Evolutionary conservation across 2,113 vertebrate genomes (phyloP).

Genomic region (Pteruthius melanotis): DNA sequence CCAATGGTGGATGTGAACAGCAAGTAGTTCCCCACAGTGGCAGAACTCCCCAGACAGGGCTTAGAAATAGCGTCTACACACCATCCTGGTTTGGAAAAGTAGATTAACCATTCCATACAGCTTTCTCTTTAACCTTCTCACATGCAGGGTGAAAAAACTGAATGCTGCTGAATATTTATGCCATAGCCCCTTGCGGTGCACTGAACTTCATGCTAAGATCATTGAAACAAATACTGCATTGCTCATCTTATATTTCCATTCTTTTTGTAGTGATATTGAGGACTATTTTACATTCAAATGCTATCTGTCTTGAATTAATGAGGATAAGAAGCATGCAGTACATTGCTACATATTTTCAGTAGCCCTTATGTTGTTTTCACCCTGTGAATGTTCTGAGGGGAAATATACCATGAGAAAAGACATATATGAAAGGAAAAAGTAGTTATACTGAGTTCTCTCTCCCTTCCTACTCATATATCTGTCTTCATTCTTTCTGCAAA

Average conservation of each 20-base stretch:
- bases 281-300: not conserved
- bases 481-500: not conserved
- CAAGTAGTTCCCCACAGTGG: not conserved
- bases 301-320: constrained; percentile 29
- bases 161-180: not conserved
- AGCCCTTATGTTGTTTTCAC: constrained; percentile 31
- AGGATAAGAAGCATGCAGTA: not conserved
- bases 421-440: not conserved
- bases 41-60: not conserved
- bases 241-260: not conserved
- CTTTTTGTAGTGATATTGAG: not conserved
- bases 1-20: rapidly evolving
- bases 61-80: not conserved
- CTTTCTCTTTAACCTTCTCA: not conserved
- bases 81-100: not conserved
- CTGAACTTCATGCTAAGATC: not conserved
- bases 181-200: not conserved
- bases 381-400: constrained; percentile 1
- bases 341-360: constrained; percentile 21
- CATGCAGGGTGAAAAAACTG: not conserved
- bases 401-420: constrained; percentile 1
- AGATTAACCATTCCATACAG: not conserved
- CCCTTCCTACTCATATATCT: not conserved
- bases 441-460: not conserved
- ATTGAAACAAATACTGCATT: not conserved